Evolutionary conservation across 2,888 invertebrate species (phyloP).

Genomic region (Diadegma fenestrale): DNA sequence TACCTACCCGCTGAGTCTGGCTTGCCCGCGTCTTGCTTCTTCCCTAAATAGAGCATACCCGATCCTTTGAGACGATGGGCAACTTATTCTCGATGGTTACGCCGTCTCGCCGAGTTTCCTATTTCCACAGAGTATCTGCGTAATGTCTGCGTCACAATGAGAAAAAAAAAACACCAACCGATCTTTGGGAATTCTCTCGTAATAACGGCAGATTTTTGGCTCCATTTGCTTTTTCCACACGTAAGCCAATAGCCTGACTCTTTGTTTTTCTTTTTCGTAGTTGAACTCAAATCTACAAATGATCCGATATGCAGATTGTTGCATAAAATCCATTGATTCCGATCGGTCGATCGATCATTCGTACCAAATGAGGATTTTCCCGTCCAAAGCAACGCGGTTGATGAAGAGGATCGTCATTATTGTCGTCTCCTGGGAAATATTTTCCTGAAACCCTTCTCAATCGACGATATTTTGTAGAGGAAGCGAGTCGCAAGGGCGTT

Average conservation of each 20-base stretch:
- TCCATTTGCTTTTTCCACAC: background rate
- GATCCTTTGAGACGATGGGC: slow-evolving; percentile 17
- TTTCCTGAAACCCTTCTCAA: slow-evolving; percentile 26
- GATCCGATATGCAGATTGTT: background rate
- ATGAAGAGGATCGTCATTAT: too few species aligned
- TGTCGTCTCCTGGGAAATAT: background rate
- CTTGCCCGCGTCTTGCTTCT: slow-evolving; percentile 11
- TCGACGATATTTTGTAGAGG: slow-evolving; percentile 25
- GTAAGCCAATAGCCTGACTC: background rate
- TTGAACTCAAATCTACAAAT: background rate
- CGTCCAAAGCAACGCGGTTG: too few species aligned
- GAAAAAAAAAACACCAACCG: background rate
- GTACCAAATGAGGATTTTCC: background rate
- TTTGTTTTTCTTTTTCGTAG: background rate
- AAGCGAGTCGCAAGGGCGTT: slow-evolving; percentile 70
- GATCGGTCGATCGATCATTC: slow-evolving; percentile 1
- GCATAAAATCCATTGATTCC: background rate
- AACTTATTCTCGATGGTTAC: slow-evolving; percentile 19
- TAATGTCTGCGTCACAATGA: slow-evolving; percentile 18
- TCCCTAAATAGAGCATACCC: slow-evolving; percentile 40
- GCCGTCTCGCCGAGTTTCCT: slow-evolving; percentile 15
- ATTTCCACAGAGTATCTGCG: slow-evolving; percentile 35
- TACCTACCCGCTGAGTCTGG: slow-evolving; percentile 21
- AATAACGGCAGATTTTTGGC: background rate
- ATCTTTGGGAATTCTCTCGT: background rate